Percentiles rank a stretch among this genome's conserved stretches.
These are phyloP conservation scores for Hystrix cristata DNA, from an alignment of 2,113 vertebrate species.

Conservation along the genomic window DNA sequence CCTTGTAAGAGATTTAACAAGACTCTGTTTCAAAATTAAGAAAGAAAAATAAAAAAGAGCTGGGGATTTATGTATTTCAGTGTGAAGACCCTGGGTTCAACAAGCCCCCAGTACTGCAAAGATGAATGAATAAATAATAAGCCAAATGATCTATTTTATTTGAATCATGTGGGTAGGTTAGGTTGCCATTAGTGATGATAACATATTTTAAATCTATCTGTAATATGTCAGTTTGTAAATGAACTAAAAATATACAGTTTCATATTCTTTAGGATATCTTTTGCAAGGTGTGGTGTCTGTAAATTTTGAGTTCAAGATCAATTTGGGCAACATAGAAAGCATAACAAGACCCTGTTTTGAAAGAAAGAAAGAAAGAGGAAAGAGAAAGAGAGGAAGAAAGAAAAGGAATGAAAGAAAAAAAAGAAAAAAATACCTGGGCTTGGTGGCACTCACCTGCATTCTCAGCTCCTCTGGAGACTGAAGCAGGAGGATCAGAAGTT, in stretches of 20 bases:
- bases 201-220: slow-evolving; percentile 13
- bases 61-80: not conserved
- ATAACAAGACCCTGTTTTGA: not conserved
- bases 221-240: slow-evolving; percentile 3
- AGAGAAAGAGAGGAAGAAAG: not conserved
- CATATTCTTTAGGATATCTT: not conserved
- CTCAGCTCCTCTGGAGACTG: not conserved
- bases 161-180: not conserved
- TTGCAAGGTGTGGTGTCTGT: not conserved
- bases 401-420: not conserved
- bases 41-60: not conserved
- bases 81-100: not conserved
- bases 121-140: not conserved
- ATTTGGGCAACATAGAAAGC: not conserved
- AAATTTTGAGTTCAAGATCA: not conserved
- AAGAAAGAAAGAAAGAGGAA: not conserved
- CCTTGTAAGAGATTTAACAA: not conserved
- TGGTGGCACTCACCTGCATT: not conserved
- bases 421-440: not conserved
- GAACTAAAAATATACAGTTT: not conserved
- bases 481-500: too few species aligned
- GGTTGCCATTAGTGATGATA: not conserved
- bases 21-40: too few species aligned
- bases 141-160: not conserved
- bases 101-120: not conserved